These are phyloP conservation scores for Platorchestia sp. DNA, from an alignment of 1,140 invertebrate species.

Conservation along the genomic window DNA sequence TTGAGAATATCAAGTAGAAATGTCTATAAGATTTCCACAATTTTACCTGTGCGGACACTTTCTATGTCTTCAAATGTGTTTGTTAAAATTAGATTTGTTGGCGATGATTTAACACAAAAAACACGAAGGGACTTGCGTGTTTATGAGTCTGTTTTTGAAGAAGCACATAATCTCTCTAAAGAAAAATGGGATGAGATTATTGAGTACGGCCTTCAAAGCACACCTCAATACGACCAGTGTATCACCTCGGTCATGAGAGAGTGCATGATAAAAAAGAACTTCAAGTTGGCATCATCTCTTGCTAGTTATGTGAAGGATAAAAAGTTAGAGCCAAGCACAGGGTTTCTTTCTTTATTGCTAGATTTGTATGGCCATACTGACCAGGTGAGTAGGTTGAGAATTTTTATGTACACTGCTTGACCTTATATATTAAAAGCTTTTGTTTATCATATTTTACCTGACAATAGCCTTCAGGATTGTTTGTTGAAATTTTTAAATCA, in stretches of 20 bases:
- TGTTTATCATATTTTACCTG: not conserved
- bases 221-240: not conserved
- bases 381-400: not conserved
- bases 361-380: not conserved
- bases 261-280: not conserved
- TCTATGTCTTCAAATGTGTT: not conserved
- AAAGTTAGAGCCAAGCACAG: not conserved
- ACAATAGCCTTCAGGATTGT: not conserved
- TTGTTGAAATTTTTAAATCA: no score
- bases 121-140: not conserved
- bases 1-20: not conserved
- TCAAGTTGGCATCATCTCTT: not conserved
- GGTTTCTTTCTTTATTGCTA: not conserved
- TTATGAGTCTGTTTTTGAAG: slow-evolving; percentile 13
- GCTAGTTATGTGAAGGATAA: not conserved
- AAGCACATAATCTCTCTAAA: not conserved
- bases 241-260: not conserved
- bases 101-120: not conserved
- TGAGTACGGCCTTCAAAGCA: not conserved
- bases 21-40: not conserved
- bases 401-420: no score
- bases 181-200: slow-evolving; percentile 34
- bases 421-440: not conserved
- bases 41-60: not conserved
- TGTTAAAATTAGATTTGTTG: not conserved